Conservation (phyloP, 2,888 invertebrate genomes). For the Minunthozetes semirufus region DNA sequence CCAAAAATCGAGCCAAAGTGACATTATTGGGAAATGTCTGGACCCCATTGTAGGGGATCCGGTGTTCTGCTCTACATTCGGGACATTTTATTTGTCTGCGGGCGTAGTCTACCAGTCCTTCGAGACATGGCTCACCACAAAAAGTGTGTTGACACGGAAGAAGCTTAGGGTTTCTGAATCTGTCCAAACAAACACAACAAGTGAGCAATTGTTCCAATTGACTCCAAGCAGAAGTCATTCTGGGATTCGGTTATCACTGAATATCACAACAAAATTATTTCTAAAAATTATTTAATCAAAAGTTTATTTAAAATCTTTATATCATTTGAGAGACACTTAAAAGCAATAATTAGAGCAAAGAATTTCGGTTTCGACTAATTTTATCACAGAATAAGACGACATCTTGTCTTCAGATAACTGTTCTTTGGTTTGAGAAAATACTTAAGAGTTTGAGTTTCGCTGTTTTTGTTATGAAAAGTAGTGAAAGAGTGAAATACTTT, state of each 20-base stretch:
- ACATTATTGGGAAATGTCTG: constrained; percentile 94
- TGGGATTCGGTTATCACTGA: not conserved
- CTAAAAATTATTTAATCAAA: not conserved
- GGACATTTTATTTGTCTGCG: constrained; percentile 94
- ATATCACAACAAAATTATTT: not conserved
- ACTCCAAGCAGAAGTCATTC: constrained; percentile 44
- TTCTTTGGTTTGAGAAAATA: not conserved
- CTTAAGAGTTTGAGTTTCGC: not conserved
- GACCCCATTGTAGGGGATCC: constrained; percentile 89
- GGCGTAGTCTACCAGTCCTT: constrained; percentile 90
- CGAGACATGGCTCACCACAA: constrained; percentile 98
- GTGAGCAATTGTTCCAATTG: constrained; percentile 81
- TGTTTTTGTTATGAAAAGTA: not conserved
- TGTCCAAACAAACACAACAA: constrained; percentile 95
- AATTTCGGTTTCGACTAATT: not conserved
- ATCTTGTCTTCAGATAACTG: constrained; percentile 2
- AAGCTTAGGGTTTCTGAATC: constrained; percentile 94
- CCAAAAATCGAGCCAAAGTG: constrained; percentile 85
- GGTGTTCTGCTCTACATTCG: constrained; percentile 93
- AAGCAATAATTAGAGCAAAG: not conserved
- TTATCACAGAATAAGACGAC: constrained; percentile 10
- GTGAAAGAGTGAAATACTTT: not conserved
- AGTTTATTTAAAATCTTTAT: not conserved
- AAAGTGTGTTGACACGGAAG: constrained; percentile 99
- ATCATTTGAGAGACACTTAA: not conserved